Conservation (phyloP, 1,140 invertebrate genomes). For the Chrysomallon squamiferum region DNA sequence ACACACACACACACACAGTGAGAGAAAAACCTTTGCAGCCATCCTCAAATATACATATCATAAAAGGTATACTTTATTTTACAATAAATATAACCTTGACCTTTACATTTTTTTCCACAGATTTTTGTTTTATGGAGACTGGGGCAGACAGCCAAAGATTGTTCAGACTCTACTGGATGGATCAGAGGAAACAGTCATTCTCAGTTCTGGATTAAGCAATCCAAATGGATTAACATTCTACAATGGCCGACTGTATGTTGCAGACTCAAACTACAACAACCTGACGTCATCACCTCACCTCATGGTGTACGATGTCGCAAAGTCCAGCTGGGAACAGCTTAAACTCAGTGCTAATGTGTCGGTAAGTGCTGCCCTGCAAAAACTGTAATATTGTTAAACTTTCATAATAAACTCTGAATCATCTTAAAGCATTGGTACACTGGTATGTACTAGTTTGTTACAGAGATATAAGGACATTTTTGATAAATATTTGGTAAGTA, state of each 20-base stretch:
- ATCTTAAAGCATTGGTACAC: no score
- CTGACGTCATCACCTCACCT: slow-evolving; percentile 24
- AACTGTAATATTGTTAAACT: no score
- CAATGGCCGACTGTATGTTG: slow-evolving; percentile 33
- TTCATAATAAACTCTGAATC: no score
- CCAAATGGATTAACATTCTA: slow-evolving; percentile 38
- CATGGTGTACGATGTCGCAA: slow-evolving; percentile 25
- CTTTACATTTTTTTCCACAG: slow-evolving; percentile 20
- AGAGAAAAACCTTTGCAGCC: no score
- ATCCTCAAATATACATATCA: no score
- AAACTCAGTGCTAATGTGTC: slow-evolving; percentile 29
- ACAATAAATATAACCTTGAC: no score
- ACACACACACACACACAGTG: no score
- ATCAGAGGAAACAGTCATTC: slow-evolving; percentile 22
- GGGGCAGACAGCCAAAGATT: slow-evolving; percentile 38
- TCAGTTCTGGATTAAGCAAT: slow-evolving; percentile 29
- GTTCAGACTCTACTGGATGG: slow-evolving; percentile 35
- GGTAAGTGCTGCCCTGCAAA: slow-evolving; percentile 13
- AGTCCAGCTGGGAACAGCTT: slow-evolving; percentile 24
- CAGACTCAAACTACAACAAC: slow-evolving; percentile 40
- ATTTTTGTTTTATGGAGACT: slow-evolving; percentile 44
- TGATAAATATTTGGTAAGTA: no score
- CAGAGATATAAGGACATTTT: no score
- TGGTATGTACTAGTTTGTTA: no score
- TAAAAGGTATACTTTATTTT: no score